Conservation (phyloP, 2,797 vertebrate genomes). For the Propithecus deckenii region DNA sequence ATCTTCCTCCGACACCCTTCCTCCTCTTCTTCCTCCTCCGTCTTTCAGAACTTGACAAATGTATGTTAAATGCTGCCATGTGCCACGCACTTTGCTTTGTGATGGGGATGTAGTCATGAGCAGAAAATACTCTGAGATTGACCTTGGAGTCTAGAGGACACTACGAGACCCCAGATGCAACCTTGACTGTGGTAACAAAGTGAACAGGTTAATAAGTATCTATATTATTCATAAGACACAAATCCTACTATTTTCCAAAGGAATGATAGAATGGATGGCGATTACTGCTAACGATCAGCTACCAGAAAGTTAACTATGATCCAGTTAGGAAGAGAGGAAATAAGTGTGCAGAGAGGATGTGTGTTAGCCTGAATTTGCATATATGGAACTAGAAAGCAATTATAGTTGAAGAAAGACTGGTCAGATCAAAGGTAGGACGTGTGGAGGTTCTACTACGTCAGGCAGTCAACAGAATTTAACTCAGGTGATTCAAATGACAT, state of each 20-base stretch:
- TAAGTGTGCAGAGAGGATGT: not conserved
- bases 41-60: not conserved
- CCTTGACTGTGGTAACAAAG: not conserved
- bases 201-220: not conserved
- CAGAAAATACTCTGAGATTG: not conserved
- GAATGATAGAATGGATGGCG: not conserved
- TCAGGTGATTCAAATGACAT: not conserved
- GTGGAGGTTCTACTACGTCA: not conserved
- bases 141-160: not conserved
- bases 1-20: not conserved
- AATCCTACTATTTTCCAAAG: not conserved
- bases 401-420: not conserved
- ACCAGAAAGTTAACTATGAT: not conserved
- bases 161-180: not conserved
- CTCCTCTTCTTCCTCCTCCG: not conserved
- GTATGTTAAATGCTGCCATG: not conserved
- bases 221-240: not conserved
- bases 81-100: not conserved
- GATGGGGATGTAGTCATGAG: not conserved
- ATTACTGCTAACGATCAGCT: not conserved
- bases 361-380: not conserved
- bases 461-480: not conserved
- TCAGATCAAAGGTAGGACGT: not conserved
- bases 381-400: not conserved
- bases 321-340: not conserved